Base-by-base conservation (phyloP, 2,797 vertebrate species). In the Acanthopagrus latus region DNA sequence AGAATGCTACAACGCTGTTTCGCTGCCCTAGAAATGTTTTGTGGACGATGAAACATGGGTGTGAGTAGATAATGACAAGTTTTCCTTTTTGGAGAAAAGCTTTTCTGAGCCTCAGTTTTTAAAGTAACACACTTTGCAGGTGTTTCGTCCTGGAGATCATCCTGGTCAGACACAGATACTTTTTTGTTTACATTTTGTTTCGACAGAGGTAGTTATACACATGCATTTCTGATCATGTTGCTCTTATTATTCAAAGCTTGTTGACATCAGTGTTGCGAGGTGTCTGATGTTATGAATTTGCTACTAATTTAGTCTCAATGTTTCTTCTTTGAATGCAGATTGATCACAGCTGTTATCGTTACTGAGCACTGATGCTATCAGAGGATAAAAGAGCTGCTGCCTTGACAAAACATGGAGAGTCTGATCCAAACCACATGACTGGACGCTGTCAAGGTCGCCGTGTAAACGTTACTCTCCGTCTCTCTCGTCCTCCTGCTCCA, bases 401-500 rank as follows among this genome's bases (percentile, higher is more conserved):
- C 43, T 56, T 74, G 65, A 51, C 3, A 0, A 41, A 66, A 16
- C 21, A 57, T 4, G 8, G 7, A 38, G 33, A 27, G 20, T 65
- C 27, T 16, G 3, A 23, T 38, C 44, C 51, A 67, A 71, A 67
- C 12, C 50, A 27, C 63, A 68, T 77, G 52, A 73, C 23, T n/a
- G 57, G 50, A 57, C 5, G 8, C n/a, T 12, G 44, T 27, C 69
- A 48, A 43, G 74, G 58, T 82, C 48, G 63, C 20, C 17, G 16
- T 29, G 44, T 57, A 12, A 46, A 38, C 51, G 56, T 51, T 38
- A 16, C 55, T 60, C 21, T 17, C 1, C 25, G 0, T 11, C 25
- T 38, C 64, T 44, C 23, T 46, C 13, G 12, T 17, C 16, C n/a
- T 60, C 27, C 50, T 25, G 8, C 2, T 57, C 6, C 10, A 13